Conservation (phyloP, 2,797 vertebrate species). For the Cheirogaleus major region DNA sequence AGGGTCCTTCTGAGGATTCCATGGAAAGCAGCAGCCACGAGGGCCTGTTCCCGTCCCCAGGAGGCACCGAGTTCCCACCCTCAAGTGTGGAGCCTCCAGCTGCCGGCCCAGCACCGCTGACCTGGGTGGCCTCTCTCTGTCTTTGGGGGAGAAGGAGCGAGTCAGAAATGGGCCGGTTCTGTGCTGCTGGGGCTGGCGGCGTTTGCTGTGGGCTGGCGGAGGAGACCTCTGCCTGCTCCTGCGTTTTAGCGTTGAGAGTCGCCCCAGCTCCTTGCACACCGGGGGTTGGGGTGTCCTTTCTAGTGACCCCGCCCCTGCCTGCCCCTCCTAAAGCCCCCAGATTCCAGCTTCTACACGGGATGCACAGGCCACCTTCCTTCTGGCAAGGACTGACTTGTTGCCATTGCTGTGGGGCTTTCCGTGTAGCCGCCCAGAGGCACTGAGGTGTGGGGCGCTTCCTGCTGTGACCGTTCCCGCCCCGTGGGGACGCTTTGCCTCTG, state of each 20-base stretch:
- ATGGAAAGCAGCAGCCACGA: conserved; percentile 78
- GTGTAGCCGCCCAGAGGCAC: conserved; percentile 81
- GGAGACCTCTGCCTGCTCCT: neutral
- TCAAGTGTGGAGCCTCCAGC: conserved; percentile 20
- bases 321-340: conserved; percentile 67
- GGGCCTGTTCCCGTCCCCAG: neutral
- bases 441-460: conserved; percentile 82
- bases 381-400: conserved; percentile 85
- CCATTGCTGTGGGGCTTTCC: conserved; percentile 86
- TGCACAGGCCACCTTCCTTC: conserved; percentile 89
- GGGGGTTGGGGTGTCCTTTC: conserved; percentile 9
- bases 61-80: neutral
- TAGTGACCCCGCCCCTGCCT: neutral
- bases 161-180: conserved; percentile 61
- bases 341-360: conserved; percentile 74
- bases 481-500: conserved; percentile 85
- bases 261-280: neutral
- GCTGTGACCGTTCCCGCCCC: conserved; percentile 74
- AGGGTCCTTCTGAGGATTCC: neutral
- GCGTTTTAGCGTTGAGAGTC: neutral
- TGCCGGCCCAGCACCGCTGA: conserved; percentile 46
- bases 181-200: conserved; percentile 77
- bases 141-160: neutral
- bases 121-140: neutral
- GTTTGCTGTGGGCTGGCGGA: conserved; percentile 7